Conservation (phyloP, 2,888 invertebrate genomes). For the Drosophila kuntzei region DNA sequence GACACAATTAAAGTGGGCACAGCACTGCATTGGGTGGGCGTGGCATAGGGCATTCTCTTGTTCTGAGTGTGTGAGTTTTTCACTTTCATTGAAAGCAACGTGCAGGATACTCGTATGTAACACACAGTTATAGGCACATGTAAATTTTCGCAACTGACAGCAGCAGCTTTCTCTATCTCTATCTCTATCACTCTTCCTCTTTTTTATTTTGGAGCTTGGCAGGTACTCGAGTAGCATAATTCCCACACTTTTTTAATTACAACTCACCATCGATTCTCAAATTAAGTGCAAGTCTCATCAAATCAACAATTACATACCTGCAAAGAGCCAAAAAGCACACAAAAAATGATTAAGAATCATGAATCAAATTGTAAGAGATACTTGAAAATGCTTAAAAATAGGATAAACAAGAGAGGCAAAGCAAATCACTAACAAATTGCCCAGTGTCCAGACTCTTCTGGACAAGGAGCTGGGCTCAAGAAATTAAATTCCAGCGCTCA, state of each 20-base stretch:
- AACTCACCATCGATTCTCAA: conserved; percentile 19
- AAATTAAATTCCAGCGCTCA: conserved; percentile 71
- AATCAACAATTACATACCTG: conserved; percentile 59
- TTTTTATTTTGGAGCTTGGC: not conserved
- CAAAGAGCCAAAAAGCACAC: conserved; percentile 20
- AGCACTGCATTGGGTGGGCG: conserved; percentile 15
- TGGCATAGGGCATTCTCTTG: conserved; percentile 2
- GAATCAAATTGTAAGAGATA: conserved; percentile 3
- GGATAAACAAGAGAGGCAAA: conserved; percentile 11
- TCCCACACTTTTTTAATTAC: conserved; percentile 10
- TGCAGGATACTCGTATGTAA: not conserved
- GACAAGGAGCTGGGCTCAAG: conserved; percentile 15
- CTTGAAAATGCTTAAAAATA: conserved; percentile 26
- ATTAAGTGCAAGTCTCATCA: conserved; percentile 5
- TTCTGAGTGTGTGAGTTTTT: conserved; percentile 24
- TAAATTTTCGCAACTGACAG: conserved; percentile 16
- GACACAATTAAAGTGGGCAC: conserved; percentile 46
- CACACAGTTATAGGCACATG: not conserved
- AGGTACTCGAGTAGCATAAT: conserved; percentile 22
- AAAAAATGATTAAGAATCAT: conserved; percentile 27
- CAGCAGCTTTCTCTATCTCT: not conserved
- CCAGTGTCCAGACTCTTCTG: conserved; percentile 32
- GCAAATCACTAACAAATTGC: conserved; percentile 72
- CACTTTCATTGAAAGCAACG: conserved; percentile 31
- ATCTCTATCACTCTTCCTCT: not conserved